Percentiles rank a stretch among this genome's conserved stretches.
phyloP scores from a whole-genome alignment of 2,888 invertebrate species.

The Nectonema munidae region DNA sequence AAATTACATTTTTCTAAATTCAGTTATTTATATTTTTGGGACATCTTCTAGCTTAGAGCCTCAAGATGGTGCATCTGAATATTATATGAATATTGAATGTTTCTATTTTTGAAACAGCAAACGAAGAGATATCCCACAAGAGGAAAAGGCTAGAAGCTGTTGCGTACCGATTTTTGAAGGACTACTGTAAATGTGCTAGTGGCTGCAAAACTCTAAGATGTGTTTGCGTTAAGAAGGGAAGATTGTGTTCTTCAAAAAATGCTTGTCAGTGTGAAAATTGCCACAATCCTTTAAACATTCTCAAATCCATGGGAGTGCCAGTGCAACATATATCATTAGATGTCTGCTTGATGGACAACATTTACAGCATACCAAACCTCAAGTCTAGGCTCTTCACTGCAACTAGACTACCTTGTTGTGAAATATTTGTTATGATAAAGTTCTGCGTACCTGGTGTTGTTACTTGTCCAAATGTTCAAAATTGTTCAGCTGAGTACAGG shows the following conservation, averaged over 20 bases:
- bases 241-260: background rate
- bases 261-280: conserved; percentile 6
- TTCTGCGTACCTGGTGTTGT: conserved; percentile 1
- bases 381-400: background rate
- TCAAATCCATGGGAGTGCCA: too few species aligned
- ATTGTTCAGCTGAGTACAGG: too few species aligned
- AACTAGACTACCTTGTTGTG: background rate
- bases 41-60: too few species aligned
- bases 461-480: conserved; percentile 8
- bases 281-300: conserved; percentile 1
- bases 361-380: background rate
- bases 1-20: too few species aligned
- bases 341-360: conserved; percentile 10
- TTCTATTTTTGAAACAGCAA: too few species aligned
- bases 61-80: too few species aligned
- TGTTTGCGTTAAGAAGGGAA: conserved; percentile 9
- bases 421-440: background rate
- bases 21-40: too few species aligned
- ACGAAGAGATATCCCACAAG: too few species aligned
- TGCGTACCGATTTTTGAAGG: conserved; percentile 7
- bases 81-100: too few species aligned
- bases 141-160: conserved; percentile 8
- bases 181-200: conserved; percentile 10
- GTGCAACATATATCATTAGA: too few species aligned
- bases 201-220: conserved; percentile 10